A percentile compares a stretch with the other conserved stretches of the same genome.
These are phyloP conservation scores for Actenoides hombroni DNA, from an alignment of 2,113 vertebrate species.

Conservation along the genomic window DNA sequence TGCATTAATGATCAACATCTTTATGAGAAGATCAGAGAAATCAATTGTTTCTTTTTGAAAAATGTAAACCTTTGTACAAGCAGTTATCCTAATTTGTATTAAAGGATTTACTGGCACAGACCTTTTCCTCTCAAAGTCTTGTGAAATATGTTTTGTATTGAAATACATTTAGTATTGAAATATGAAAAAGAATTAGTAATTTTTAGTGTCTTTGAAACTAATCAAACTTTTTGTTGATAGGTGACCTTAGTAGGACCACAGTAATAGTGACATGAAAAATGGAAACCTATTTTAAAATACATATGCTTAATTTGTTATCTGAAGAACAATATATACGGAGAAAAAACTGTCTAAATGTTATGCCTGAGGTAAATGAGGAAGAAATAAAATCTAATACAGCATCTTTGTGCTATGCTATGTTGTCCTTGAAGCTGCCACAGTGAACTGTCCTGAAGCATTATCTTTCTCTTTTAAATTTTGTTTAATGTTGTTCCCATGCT, in stretches of 20 bases:
- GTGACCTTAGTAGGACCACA: not conserved
- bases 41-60: conserved; percentile 46
- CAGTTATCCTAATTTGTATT: conserved; percentile 28
- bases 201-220: not conserved
- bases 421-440: not conserved
- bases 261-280: not conserved
- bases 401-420: not conserved
- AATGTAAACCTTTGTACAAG: conserved; percentile 10
- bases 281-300: not conserved
- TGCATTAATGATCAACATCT: conserved; percentile 9
- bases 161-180: not conserved
- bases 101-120: conserved; percentile 31
- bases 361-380: not conserved
- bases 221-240: not conserved
- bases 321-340: not conserved
- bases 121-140: not conserved
- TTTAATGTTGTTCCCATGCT: not conserved
- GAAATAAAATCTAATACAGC: not conserved
- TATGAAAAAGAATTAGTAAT: not conserved
- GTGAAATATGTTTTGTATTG: not conserved
- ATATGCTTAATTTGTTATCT: not conserved
- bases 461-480: not conserved
- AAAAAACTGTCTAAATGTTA: not conserved
- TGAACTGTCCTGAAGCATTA: not conserved
- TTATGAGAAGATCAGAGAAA: conserved; percentile 52